These are phyloP conservation scores for Neomorphus geoffroyi DNA, from an alignment of 2,797 vertebrate species.

Conservation along the genomic window DNA sequence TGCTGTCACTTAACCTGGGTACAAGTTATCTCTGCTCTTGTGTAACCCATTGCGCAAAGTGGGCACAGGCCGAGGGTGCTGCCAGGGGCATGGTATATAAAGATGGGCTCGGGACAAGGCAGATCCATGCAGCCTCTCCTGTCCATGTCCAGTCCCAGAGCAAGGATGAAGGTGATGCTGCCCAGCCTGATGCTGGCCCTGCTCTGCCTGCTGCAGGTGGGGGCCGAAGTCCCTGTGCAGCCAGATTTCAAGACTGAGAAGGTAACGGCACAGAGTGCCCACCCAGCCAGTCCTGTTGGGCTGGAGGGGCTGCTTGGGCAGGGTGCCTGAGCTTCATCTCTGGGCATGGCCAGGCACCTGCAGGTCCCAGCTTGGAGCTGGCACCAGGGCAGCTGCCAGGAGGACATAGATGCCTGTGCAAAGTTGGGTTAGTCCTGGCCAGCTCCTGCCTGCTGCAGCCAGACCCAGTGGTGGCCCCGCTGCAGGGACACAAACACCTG, in stretches of 20 bases:
- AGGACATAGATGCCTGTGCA: neutral
- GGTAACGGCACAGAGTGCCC: neutral
- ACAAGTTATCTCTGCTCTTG: neutral
- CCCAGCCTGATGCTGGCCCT: neutral
- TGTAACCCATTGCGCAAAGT: constrained; percentile 35
- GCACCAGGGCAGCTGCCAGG: neutral
- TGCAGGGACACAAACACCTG: accelerated
- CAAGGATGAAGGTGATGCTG: neutral
- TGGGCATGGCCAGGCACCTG: accelerated
- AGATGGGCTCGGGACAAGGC: neutral
- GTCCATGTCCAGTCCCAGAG: neutral
- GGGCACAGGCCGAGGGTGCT: neutral
- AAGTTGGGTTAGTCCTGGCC: neutral
- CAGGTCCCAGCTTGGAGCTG: neutral
- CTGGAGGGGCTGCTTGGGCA: neutral
- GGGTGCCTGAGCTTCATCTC: neutral
- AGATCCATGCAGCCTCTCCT: neutral
- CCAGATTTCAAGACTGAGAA: neutral
- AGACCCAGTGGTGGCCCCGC: accelerated
- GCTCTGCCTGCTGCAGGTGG: neutral
- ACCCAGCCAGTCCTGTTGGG: neutral
- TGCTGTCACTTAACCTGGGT: neutral
- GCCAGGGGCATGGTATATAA: neutral
- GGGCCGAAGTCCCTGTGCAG: neutral
- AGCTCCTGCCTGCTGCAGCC: neutral